Base-by-base conservation (phyloP, 2,113 vertebrate genomes). In the Lates calcarifer region DNA sequence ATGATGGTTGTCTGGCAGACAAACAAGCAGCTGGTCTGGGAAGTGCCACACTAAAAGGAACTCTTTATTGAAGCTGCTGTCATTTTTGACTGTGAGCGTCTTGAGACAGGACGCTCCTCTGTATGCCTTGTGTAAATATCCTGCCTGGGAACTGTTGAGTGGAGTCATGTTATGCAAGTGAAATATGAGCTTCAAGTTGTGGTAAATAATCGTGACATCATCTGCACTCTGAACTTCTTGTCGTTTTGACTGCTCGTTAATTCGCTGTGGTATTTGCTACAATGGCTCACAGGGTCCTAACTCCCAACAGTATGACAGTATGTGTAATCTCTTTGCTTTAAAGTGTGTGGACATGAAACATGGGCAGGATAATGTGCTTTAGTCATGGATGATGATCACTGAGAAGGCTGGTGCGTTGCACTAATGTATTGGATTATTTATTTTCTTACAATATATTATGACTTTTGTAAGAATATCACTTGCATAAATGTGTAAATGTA, bases 381-480 rank as follows among this genome's bases (percentile, higher is more conserved):
- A 64, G 11, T 84, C 39, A 51, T 37, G 53, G 71, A 15, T 55
- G 35, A 82, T 29, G 67, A 68, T 68, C 0, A 12, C 58, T 72
- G 85, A 74, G 67, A 61, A 68, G 64, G 84, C 79, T 37, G 66
- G 65, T 90, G 84, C 77, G 14, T 77, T 86, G 85, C 88, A 89
- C 86, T 81, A 63, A 83, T 81, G 85, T 76, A 82, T 86, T 83
- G 84, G 82, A 90, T 89, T 91, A 92, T 90, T 95, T 94, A 94
- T 95, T 94, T 94, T 95, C 93, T 90, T 95, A 92, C 85, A 81
- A 51, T 71, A 79, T 77, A 86, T 90, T 73, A 35, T 47, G 65
- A 90, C 79, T 90, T 94, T 93, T 92, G 87, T 85, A 92, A 92
- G 81, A 84, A 55, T 35, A 67, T 39, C 66, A 79, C 82, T 79